Base-by-base conservation (phyloP, 2,113 vertebrate genomes). In the Xenotilapia longispinis region DNA sequence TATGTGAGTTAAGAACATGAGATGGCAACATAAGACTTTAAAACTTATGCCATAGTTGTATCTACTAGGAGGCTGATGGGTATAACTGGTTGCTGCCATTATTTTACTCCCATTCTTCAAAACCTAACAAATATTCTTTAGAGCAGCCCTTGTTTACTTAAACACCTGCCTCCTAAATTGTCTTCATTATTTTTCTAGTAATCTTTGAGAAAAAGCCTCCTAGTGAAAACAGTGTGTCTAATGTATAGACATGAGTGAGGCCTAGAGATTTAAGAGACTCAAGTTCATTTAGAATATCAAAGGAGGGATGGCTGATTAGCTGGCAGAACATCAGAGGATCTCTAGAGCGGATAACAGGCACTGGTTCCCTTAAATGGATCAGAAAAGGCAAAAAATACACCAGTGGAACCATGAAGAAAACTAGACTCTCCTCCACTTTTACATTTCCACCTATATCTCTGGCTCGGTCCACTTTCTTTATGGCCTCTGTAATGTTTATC, bases 21-120 rank as follows among this genome's bases (percentile, higher is more conserved):
- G 15, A 60, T 17, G 57, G 0, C 57, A 60, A 60, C 2, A 31
- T 31, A 58, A 4, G 21, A 60, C 0, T 31, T 60, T 17, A 60
- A 0, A 0, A 31, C 1, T 0, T 31, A 6, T 0, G 26, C 26
- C 8, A 31, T 60, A 60, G 14, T 17, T 1, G 3, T 31, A 31
- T 60, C 0, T 60, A 6, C 1, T 17, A 60, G 0, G 57, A 60
- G 26, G 57, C 5, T 31, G 57, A 31, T 2, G 26, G 5, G 57
- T 60, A 17, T 17, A 9, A 31, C 57, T 31, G 57, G 26, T 0
- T 4, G 55, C 26, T 58, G 26, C 3, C 14, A 31, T 17, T 58
- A 9, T 58, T 15, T 58, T 58, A 5, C 4, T 58, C 58, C 58
- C 14, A 63, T n/a, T 65, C 3, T 5, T 65, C 10, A 1, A 2